Evolutionary conservation across 92 coral and sea anemone species (phyloP).

Genomic region (Anthopleura xanthogrammica): DNA sequence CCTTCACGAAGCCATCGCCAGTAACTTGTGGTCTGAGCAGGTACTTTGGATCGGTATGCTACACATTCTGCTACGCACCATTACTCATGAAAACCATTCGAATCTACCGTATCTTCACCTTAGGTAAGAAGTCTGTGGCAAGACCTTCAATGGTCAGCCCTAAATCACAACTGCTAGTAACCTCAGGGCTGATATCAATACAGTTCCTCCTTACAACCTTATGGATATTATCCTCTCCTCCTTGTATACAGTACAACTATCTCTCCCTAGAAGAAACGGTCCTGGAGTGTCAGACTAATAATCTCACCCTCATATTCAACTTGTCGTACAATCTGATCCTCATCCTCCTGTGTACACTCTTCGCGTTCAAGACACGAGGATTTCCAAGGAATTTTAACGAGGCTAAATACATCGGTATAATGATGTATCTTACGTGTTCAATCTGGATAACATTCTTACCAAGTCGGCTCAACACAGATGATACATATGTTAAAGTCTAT

Average conservation of each 20-base stretch:
- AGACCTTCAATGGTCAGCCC: slow-evolving; percentile 89
- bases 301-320: slow-evolving; percentile 67
- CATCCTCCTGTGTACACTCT: slow-evolving; percentile 78
- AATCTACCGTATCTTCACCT: slow-evolving; percentile 87
- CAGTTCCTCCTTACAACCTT: slow-evolving; percentile 74
- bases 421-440: slow-evolving; percentile 91
- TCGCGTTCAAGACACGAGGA: slow-evolving; percentile 86
- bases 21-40: slow-evolving; percentile 58
- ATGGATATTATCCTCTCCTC: slow-evolving; percentile 82
- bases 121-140: slow-evolving; percentile 78
- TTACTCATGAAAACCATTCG: slow-evolving; percentile 87
- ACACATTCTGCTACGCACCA: slow-evolving; percentile 89
- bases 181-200: slow-evolving; percentile 70
- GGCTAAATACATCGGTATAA: slow-evolving; percentile 91
- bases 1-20: slow-evolving; percentile 58
- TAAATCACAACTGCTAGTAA: slow-evolving; percentile 69
- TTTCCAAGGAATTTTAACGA: slow-evolving; percentile 97
- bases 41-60: slow-evolving; percentile 69
- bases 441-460: slow-evolving; percentile 90
- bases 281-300: slow-evolving; percentile 63
- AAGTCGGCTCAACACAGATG: slow-evolving; percentile 65
- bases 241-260: slow-evolving; percentile 55
- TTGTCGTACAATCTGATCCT: slow-evolving; percentile 74
- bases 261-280: slow-evolving; percentile 38
- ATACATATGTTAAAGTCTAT: slow-evolving; percentile 63